Evolutionary conservation across 2,888 invertebrate genomes (phyloP), one percentile per base, ranked within the genome.

Genomic region (Meliscaeva auricollis): DNA sequence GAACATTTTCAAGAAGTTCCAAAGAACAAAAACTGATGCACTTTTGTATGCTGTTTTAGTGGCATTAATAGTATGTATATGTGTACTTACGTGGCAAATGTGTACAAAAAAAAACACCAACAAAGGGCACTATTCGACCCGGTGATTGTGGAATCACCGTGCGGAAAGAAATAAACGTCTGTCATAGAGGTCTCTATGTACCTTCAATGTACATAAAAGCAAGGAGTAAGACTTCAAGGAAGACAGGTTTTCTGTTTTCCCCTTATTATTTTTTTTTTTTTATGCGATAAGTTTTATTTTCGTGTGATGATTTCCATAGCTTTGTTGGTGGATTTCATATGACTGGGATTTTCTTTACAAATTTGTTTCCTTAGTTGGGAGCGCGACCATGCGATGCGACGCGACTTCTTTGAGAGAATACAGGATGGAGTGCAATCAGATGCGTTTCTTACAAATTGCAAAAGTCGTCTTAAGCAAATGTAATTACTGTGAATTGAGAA

Each of bases 11-110:
- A 56, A 56, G 35, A 56, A 56, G 56, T 35, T 11, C 52, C 26
- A 20, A 62, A 32, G 41, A 58, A 77, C 41, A 35, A 60, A 73
- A 81, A 76, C 76, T 76, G 76, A 76, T 82, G 82, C 72, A 82
- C 72, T 77, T 56, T 41, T 73, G 58, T 62, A 48, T 81, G 54
- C 38, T 35, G 26, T 75, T 58, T 58, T 44, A 17, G 56, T 60
- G 30, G 32, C 44, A 32, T 56, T 1, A 38, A 35, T 15, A 20
- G 0, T 7, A 26, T 26, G 4, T 26, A 26, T 26, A 26, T 26
- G 4, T 15, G 56, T 32, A 38, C 38, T 13, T 38, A 26, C 26
- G 3, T 32, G 9, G 11, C 5, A 64, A 56, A 48, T 30, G 48
- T 58, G n/a, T n/a, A n/a, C n/a, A n/a, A n/a, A n/a, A 26, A 66